Percentiles rank a stretch among this genome's conserved stretches.
These are phyloP conservation scores for Plagodis dolabraria DNA, from an alignment of 2,888 invertebrate genomes.

Conservation along the genomic window DNA sequence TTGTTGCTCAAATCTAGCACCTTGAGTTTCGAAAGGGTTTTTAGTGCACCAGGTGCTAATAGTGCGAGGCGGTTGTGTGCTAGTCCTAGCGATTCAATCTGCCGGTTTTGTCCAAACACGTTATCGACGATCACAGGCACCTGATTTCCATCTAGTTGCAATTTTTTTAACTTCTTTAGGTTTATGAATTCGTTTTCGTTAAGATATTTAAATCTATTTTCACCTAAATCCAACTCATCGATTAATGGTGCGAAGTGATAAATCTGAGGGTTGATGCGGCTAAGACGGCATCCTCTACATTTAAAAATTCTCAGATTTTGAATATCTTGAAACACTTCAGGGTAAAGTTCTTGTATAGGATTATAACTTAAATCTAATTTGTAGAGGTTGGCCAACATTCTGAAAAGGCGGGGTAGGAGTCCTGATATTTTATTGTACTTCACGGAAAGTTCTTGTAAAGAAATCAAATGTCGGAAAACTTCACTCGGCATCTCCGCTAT, in stretches of 20 bases:
- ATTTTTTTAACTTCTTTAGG: slow-evolving; percentile 86
- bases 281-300: slow-evolving; percentile 89
- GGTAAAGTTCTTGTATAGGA: slow-evolving; percentile 89
- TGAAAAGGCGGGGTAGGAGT: slow-evolving; percentile 89
- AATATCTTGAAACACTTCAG: slow-evolving; percentile 91
- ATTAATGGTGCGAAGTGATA: slow-evolving; percentile 90
- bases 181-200: slow-evolving; percentile 89
- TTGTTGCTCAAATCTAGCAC: slow-evolving; percentile 91
- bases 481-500: slow-evolving; percentile 91
- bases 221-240: slow-evolving; percentile 90
- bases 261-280: slow-evolving; percentile 91
- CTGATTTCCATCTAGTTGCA: slow-evolving; percentile 91
- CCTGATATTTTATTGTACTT: slow-evolving; percentile 88
- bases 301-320: slow-evolving; percentile 89
- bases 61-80: slow-evolving; percentile 90
- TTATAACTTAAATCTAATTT: slow-evolving; percentile 91
- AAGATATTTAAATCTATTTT: slow-evolving; percentile 91
- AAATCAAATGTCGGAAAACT: slow-evolving; percentile 89
- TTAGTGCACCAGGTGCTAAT: slow-evolving; percentile 89
- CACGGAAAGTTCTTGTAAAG: slow-evolving; percentile 87
- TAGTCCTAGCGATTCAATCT: slow-evolving; percentile 84
- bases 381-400: slow-evolving; percentile 89
- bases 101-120: slow-evolving; percentile 86
- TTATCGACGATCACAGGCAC: slow-evolving; percentile 90
- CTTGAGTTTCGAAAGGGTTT: slow-evolving; percentile 88